Conservation (phyloP, 2,888 invertebrate genomes). For the Nebria brevicollis region DNA sequence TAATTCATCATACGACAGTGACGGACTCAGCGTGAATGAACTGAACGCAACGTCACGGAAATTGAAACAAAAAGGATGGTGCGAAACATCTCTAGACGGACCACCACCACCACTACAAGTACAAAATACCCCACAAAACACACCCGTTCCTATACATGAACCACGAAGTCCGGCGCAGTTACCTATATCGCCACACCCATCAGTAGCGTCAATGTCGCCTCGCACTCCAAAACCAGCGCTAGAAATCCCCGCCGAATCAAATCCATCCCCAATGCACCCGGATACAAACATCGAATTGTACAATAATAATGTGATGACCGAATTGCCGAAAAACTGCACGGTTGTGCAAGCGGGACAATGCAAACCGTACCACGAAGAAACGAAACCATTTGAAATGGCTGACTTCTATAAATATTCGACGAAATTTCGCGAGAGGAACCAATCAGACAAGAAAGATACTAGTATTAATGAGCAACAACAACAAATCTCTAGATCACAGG, state of each 20-base stretch:
- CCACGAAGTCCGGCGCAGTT: slow-evolving; percentile 20
- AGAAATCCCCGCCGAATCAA: slow-evolving; percentile 62
- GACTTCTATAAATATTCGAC: slow-evolving; percentile 98
- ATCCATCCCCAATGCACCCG: slow-evolving; percentile 57
- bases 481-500: background rate
- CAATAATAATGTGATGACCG: slow-evolving; percentile 68
- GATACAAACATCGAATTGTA: slow-evolving; percentile 60
- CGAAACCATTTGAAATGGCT: slow-evolving; percentile 97
- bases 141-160: slow-evolving; percentile 50
- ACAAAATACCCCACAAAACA: slow-evolving; percentile 19
- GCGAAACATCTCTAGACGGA: slow-evolving; percentile 62
- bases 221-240: slow-evolving; percentile 56
- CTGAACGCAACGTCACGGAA: slow-evolving; percentile 55
- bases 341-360: slow-evolving; percentile 89
- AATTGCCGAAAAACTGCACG: slow-evolving; percentile 85
- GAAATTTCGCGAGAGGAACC: slow-evolving; percentile 76
- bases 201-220: slow-evolving; percentile 50
- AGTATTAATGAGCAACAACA: slow-evolving; percentile 29
- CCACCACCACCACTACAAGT: slow-evolving; percentile 50
- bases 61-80: slow-evolving; percentile 63
- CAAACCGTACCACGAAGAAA: slow-evolving; percentile 91
- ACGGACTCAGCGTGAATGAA: slow-evolving; percentile 58
- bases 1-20: slow-evolving; percentile 62
- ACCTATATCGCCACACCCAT: slow-evolving; percentile 51
- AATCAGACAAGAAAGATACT: slow-evolving; percentile 43